A percentile compares a stretch with the other conserved stretches of the same genome.
Conservation (phyloP, 1,140 invertebrate species). For the Zaprionus kolodkinae region DNA sequence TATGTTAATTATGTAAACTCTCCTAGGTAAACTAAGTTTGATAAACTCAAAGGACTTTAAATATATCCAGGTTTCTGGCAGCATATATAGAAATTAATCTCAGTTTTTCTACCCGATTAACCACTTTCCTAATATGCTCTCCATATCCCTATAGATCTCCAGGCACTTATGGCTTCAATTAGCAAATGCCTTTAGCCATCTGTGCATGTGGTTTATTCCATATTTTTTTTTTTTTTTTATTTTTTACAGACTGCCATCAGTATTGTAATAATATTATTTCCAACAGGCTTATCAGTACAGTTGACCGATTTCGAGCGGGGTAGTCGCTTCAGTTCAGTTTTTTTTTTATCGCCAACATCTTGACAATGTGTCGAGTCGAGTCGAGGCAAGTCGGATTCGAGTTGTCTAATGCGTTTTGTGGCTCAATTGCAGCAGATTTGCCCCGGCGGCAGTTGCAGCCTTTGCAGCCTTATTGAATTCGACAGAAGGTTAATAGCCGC, state of each 20-base stretch:
- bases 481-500: constrained; percentile 81
- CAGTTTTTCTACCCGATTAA: not conserved
- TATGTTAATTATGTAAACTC: too few species aligned
- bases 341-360: constrained; percentile 45
- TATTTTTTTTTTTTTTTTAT: not conserved
- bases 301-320: not conserved
- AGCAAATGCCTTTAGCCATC: not conserved
- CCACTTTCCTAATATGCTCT: too few species aligned
- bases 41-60: not conserved
- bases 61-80: too few species aligned
- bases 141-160: not conserved
- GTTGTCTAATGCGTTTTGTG: constrained; percentile 38
- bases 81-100: too few species aligned
- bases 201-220: not conserved
- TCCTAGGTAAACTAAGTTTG: not conserved
- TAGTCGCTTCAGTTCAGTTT: not conserved
- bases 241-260: not conserved
- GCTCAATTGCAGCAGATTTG: constrained; percentile 75
- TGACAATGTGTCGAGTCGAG: constrained; percentile 19
- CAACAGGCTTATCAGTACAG: not conserved
- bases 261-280: not conserved
- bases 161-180: not conserved
- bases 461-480: constrained; percentile 66
- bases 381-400: too few species aligned
- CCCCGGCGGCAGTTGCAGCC: constrained; percentile 34